These are phyloP conservation scores for Porites divaricata DNA, from an alignment of 92 coral and sea anemone genomes.

Conservation along the genomic window DNA sequence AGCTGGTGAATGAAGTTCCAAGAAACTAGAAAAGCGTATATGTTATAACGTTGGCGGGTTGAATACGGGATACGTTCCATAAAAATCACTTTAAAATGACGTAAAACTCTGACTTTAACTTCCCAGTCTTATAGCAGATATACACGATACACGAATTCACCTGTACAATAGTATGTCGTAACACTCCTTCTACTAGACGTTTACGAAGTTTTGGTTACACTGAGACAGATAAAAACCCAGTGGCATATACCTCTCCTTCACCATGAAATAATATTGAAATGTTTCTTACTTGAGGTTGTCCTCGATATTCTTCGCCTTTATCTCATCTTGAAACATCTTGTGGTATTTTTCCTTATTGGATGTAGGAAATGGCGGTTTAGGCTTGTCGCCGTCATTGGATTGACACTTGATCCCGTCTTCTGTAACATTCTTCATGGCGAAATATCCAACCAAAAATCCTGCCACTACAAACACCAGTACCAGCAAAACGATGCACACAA, in stretches of 20 bases:
- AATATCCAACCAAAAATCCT: constrained; percentile 58
- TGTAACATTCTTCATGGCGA: constrained; percentile 19
- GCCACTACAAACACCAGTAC: constrained; percentile 14
- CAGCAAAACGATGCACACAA: neutral
- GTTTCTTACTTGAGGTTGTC: constrained; percentile 48
- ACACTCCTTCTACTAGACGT: too few relatives aligned
- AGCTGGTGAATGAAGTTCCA: too few relatives aligned
- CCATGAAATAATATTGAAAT: neutral
- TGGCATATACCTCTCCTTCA: neutral
- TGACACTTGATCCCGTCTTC: neutral
- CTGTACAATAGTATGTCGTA: too few relatives aligned
- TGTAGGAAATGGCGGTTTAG: neutral
- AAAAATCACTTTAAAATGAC: too few relatives aligned
- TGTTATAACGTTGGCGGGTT: too few relatives aligned
- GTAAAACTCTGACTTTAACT: too few relatives aligned
- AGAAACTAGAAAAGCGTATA: too few relatives aligned
- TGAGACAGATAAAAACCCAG: too few relatives aligned
- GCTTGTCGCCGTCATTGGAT: neutral
- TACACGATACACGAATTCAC: too few relatives aligned
- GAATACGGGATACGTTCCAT: too few relatives aligned
- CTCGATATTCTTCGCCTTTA: constrained; percentile 49
- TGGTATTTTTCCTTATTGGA: constrained; percentile 39
- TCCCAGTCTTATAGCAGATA: too few relatives aligned
- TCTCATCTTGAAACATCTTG: constrained; percentile 48
- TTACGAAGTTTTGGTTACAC: too few relatives aligned